Percentiles rank a stretch among this genome's conserved stretches.
Evolutionary conservation across 2,888 invertebrate genomes (phyloP).

Genomic region (Eurytoma adleriae): DNA sequence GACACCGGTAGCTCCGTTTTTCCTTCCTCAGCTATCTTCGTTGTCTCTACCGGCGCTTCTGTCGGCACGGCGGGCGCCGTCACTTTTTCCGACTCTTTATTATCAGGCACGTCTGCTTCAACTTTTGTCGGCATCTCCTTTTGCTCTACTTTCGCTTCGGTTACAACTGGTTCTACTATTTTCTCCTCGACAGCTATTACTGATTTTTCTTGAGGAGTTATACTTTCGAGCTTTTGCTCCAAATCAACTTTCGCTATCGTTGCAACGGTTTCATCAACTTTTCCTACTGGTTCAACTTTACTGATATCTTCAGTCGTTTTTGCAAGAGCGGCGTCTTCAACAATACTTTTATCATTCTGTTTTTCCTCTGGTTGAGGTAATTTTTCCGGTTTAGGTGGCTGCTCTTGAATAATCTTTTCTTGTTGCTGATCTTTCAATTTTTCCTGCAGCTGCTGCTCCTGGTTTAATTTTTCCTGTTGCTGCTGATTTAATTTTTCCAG

Average conservation of each 20-base stretch:
- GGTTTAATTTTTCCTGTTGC: constrained; percentile 28
- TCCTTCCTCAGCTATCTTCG: not conserved
- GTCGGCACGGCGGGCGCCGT: not conserved
- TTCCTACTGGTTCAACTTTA: constrained; percentile 17
- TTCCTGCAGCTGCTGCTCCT: constrained; percentile 1
- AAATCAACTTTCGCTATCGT: constrained; percentile 1
- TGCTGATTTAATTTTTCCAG: constrained; percentile 51
- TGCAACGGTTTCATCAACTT: constrained; percentile 2
- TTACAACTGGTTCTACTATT: not conserved
- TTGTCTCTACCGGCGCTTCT: not conserved
- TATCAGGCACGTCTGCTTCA: constrained; percentile 29
- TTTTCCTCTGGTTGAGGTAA: not conserved
- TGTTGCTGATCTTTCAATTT: not conserved
- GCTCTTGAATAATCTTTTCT: constrained; percentile 58
- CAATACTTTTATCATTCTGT: not conserved
- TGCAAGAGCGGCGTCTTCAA: not conserved
- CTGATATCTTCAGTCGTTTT: not conserved
- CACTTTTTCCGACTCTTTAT: not conserved
- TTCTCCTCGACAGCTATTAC: constrained; percentile 14
- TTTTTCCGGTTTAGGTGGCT: constrained; percentile 56
- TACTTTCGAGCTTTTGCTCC: constrained; percentile 23
- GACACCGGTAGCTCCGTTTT: constrained; percentile 13
- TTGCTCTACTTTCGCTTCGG: constrained; percentile 24
- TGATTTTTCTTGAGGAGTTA: constrained; percentile 2
- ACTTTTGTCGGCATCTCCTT: constrained; percentile 16